Evolutionary conservation across 1,140 invertebrate genomes (phyloP), one percentile per base, ranked within the genome.

Genomic region (Hesperophylax magnus): DNA sequence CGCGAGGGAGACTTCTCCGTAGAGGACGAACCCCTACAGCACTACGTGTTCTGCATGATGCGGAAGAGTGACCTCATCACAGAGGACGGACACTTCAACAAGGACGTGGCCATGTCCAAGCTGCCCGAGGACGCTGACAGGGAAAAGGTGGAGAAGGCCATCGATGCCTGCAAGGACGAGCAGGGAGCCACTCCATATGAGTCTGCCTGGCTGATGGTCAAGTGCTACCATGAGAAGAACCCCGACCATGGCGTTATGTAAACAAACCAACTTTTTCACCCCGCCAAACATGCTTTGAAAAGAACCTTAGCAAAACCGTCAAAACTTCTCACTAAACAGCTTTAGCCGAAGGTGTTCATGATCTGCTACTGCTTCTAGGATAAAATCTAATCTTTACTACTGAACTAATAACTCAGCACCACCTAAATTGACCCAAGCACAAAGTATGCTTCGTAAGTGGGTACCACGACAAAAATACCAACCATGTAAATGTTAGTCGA

Each of bases 31-130:
- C 18, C 31, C 0, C 71, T 86, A 8, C 84, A 85, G 56, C 24
- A 80, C 3, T 86, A 83, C 58, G 39, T 84, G 0, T 82, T 85
- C 61, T 87, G 87, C 74, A 84, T 87, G 81, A 82, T 85, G n/a
- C 83, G 84, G 39, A 85, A 84, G 71, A 72, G 83, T 8, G 85
- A 85, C 15, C 80, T 87, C 67, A 81, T 85, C 53, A 85, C 85
- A 39, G 84, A 84, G 8, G 84, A 85, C 17, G 86, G 85, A 18
- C 79, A 85, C 39, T 69, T 85, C 65, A 84, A 84, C 54, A 76
- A 81, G 8, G 87, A 86, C 24, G 84, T 85, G 2, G 78, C 86
- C 11, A 82, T 83, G 72, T 24, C 82, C 7, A 86, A 86, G 69
- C 24, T 86, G 6, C 54, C 77, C 7, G 53, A 52, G 0, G 85